A percentile compares a stretch with the other conserved stretches of the same genome.
These are phyloP conservation scores for Lepidostoma basale DNA, from an alignment of 1,140 invertebrate species.

Conservation along the genomic window DNA sequence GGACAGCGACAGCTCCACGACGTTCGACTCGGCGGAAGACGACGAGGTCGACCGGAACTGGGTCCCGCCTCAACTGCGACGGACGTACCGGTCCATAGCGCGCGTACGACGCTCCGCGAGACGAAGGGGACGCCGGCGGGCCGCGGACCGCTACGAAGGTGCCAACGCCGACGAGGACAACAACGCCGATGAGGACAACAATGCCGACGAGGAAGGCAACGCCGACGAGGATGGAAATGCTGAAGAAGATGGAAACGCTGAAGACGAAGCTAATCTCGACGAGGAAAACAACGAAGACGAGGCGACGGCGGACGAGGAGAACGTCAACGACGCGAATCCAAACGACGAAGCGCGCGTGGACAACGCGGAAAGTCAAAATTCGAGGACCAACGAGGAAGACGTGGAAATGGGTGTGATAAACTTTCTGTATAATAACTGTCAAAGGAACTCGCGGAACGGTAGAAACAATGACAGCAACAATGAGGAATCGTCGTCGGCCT, in stretches of 20 bases:
- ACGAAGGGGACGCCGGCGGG: neutral
- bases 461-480: no score
- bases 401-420: no score
- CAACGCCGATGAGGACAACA: neutral
- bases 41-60: conserved; percentile 2
- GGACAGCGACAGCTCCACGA: neutral
- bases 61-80: neutral
- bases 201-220: neutral
- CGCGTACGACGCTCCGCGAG: neutral
- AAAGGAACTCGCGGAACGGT: no score
- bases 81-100: neutral
- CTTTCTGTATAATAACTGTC: no score
- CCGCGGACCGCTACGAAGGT: neutral
- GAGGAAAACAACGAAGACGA: neutral
- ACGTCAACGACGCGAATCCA: no score
- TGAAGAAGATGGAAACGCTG: neutral
- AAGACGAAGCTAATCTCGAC: neutral
- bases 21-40: neutral
- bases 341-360: no score
- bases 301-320: no score
- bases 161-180: neutral
- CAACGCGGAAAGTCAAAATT: no score
- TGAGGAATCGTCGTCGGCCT: no score
- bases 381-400: no score
- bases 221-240: conserved; percentile 7